These are phyloP conservation scores for Tridacna gigas DNA, from an alignment of 2,888 invertebrate species.

Conservation along the genomic window DNA sequence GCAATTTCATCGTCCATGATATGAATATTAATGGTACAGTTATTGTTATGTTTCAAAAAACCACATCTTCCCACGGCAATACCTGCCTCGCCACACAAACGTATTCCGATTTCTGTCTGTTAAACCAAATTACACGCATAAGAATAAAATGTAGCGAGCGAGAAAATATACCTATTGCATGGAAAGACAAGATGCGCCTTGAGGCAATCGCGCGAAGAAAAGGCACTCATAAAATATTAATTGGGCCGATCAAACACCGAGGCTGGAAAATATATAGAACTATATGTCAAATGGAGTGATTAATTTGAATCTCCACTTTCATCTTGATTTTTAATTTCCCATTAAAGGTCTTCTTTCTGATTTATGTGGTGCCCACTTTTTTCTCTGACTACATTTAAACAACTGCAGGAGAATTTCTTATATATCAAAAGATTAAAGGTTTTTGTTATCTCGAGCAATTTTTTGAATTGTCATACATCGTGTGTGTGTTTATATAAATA, in stretches of 20 bases:
- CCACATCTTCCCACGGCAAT: not conserved
- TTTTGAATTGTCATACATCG: too few species aligned
- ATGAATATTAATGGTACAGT: not conserved
- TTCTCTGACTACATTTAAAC: not conserved
- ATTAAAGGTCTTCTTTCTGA: conserved; percentile 9
- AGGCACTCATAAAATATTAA: conserved; percentile 26
- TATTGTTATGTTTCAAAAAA: not conserved
- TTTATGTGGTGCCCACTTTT: conserved; percentile 2
- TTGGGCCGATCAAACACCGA: conserved; percentile 14
- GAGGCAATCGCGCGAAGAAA: conserved; percentile 6
- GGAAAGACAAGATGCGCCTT: not conserved
- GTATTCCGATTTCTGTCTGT: not conserved
- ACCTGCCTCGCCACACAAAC: not conserved
- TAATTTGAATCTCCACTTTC: conserved; percentile 22
- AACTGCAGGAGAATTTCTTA: not conserved
- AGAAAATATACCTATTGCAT: not conserved
- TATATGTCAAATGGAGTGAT: conserved; percentile 19
- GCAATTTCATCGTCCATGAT: conserved; percentile 14
- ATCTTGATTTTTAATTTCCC: conserved; percentile 17
- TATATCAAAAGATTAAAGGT: too few species aligned
- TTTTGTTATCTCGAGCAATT: too few species aligned
- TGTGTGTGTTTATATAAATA: too few species aligned
- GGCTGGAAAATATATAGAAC: conserved; percentile 31
- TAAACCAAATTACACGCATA: not conserved
- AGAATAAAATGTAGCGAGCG: not conserved